Evolutionary conservation across 1,140 invertebrate species (phyloP), one percentile per base, ranked within the genome.

Genomic region (Danaus melanippus): DNA sequence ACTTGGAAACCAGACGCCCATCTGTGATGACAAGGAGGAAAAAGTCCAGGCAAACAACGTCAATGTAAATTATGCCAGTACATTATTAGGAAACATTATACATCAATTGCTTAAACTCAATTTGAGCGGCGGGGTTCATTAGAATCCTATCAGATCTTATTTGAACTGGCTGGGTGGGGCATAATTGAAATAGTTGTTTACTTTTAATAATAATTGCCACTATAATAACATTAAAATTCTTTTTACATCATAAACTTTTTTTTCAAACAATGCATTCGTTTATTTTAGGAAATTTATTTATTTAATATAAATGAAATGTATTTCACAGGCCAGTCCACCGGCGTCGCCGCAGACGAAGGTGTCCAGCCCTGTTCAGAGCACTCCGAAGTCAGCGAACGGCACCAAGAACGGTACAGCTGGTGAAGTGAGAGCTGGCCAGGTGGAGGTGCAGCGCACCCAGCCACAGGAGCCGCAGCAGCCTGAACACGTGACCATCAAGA

Each of bases 401-500:
- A 86, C 87, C 10, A 84, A 85, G 69, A 87, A 87, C 57, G 87
- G 86, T 12, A 67, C 67, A 12, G 81, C 77, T n/a, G 67, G 62
- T 6, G 79, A 73, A 46, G 50, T 71, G 32, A 68, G 69, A 17
- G 64, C 83, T 67, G 83, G 81, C 42, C 85, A 87, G 50, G 92
- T 95, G 39, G 94, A 95, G 67, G 92, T 95, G 10, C 91, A 93
- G 67, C 90, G 92, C 76, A 90, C 90, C 12, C 92, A 92, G 39
- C 91, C 92, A 0, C 90, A 90, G 59, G 93, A 94, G 74, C 92
- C 92, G 50, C 91, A 90, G 66, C 93, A 94, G 78, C 92, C 94
- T 15, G 94, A 96, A 78, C 93, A 94, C 77, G 93, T 96, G 57
- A 92, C 92, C 69, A 90, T 96, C 67, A 95, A 96, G 88, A 96